These are phyloP conservation scores for Hydroisotoma schaefferi DNA, from an alignment of 2,888 invertebrate species.

Conservation along the genomic window DNA sequence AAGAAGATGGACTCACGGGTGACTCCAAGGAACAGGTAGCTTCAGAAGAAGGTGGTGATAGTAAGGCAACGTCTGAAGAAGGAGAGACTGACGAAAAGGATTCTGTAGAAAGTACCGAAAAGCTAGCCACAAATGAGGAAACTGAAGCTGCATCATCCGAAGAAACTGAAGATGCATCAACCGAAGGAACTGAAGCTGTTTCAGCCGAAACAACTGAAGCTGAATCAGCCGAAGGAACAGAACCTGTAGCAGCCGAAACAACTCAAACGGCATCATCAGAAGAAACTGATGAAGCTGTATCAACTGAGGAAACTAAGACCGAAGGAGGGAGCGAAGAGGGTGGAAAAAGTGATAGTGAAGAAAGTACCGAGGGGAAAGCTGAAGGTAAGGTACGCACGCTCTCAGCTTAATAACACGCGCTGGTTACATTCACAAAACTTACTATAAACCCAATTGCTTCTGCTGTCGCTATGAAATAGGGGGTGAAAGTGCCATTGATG, in stretches of 20 bases:
- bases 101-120: too few species aligned
- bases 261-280: constrained; percentile 48
- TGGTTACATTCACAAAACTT: constrained; percentile 19
- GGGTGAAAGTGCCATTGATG: constrained; percentile 46
- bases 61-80: constrained; percentile 51
- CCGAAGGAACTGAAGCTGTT: not conserved
- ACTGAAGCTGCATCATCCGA: not conserved
- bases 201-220: constrained; percentile 40
- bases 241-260: constrained; percentile 35
- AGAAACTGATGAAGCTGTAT: constrained; percentile 16
- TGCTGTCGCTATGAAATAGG: constrained; percentile 46
- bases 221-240: constrained; percentile 40
- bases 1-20: constrained; percentile 24
- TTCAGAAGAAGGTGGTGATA: constrained; percentile 43
- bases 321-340: constrained; percentile 50
- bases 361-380: constrained; percentile 36
- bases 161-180: not conserved
- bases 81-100: constrained; percentile 51
- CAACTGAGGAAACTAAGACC: constrained; percentile 6
- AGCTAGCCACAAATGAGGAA: constrained; percentile 15
- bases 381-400: constrained; percentile 48
- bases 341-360: constrained; percentile 16
- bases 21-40: constrained; percentile 32
- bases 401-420: constrained; percentile 23
- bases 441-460: constrained; percentile 17